Conservation (phyloP, 2,113 vertebrate genomes). For the Spheniscus mendiculus region DNA sequence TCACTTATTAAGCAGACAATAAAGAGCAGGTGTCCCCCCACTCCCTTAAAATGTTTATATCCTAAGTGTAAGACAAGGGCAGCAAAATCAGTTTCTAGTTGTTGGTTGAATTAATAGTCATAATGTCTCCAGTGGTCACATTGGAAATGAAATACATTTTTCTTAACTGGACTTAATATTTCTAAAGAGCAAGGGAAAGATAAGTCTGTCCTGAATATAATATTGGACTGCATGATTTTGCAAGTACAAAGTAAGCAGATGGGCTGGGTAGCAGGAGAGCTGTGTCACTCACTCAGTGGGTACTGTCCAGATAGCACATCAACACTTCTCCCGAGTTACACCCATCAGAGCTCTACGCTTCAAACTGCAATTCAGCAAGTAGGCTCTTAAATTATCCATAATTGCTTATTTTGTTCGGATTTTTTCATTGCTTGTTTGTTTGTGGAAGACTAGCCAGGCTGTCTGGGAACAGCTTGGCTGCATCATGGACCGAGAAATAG, state of each 20-base stretch:
- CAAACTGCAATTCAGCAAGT: not conserved
- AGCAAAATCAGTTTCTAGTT: not conserved
- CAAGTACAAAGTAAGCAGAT: slow-evolving; percentile 51
- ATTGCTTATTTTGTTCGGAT: not conserved
- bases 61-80: not conserved
- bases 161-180: not conserved
- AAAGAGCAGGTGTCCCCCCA: not conserved
- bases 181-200: not conserved
- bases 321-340: slow-evolving; percentile 7
- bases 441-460: slow-evolving; percentile 47
- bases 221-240: slow-evolving; percentile 18
- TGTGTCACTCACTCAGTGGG: not conserved
- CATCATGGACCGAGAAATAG: slow-evolving; percentile 25
- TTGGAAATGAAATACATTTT: not conserved
- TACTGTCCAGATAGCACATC: slow-evolving; percentile 49
- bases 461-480: slow-evolving; percentile 61
- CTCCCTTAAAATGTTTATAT: not conserved
- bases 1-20: not conserved
- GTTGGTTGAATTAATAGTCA: not conserved
- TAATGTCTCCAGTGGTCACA: not conserved
- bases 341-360: not conserved
- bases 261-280: slow-evolving; percentile 13
- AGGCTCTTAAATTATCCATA: slow-evolving; percentile 37
- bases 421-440: slow-evolving; percentile 39
- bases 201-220: slow-evolving; percentile 7